Percentiles rank a stretch among this genome's conserved stretches.
Conservation (phyloP, 2,113 vertebrate species). For the Tringa solitaria region DNA sequence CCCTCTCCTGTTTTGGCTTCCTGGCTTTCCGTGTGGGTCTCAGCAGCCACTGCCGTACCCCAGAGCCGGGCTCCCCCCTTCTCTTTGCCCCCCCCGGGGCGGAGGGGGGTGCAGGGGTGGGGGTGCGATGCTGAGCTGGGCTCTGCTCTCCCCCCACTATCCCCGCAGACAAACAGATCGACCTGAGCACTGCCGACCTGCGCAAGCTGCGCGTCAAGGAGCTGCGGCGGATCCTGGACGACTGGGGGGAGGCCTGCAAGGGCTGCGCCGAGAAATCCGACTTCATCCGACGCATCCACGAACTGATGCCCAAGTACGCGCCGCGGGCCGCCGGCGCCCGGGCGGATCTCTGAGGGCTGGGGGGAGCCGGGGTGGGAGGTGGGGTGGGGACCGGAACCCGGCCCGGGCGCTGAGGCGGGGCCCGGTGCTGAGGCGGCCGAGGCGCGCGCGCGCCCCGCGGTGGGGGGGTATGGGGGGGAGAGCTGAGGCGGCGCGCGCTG, state of each 20-base stretch:
- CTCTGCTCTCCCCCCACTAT: not conserved
- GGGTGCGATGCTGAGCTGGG: not conserved
- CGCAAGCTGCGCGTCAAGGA: slow-evolving; percentile 96
- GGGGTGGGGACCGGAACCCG: too few species aligned
- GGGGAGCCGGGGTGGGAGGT: too few species aligned
- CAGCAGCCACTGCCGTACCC: not conserved
- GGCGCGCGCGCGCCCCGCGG: not conserved
- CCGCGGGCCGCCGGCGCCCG: slow-evolving; percentile 87
- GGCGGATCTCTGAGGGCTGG: slow-evolving; percentile 84
- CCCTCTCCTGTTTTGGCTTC: not conserved
- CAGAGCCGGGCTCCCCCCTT: not conserved
- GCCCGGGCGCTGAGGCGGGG: not conserved
- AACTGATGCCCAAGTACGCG: slow-evolving; percentile 96
- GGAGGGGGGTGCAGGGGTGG: not conserved
- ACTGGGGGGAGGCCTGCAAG: slow-evolving; percentile 96
- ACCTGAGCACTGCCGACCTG: slow-evolving; percentile 91
- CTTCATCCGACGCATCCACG: slow-evolving; percentile 94
- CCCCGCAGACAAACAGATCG: slow-evolving; percentile 90
- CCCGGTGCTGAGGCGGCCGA: not conserved
- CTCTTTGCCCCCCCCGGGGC: not conserved
- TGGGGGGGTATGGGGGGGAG: too few species aligned
- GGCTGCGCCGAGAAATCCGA: slow-evolving; percentile 95
- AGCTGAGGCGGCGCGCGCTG: not conserved
- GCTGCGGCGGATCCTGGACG: slow-evolving; percentile 95
- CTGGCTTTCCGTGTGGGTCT: too few species aligned